These are phyloP conservation scores for Scleropages formosus DNA, from an alignment of 2,797 vertebrate species.

Conservation along the genomic window DNA sequence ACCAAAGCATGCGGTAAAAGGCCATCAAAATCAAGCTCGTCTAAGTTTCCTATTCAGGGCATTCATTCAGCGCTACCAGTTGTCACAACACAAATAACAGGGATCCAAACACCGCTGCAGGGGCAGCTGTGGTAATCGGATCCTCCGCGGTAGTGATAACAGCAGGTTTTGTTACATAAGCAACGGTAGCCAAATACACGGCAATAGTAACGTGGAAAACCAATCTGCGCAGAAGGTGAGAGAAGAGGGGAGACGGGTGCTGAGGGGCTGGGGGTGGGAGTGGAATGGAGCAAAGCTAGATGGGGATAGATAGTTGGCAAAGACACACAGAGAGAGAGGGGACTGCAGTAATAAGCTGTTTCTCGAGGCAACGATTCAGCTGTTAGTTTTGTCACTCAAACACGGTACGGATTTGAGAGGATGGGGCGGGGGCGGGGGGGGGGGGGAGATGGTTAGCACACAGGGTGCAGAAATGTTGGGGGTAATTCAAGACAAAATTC, in stretches of 20 bases:
- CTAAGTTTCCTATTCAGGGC: slow-evolving; percentile 32
- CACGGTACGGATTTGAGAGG: background rate
- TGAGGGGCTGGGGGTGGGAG: slow-evolving; percentile 40
- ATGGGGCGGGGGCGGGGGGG: background rate
- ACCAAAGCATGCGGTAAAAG: background rate
- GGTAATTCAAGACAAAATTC: slow-evolving; percentile 46
- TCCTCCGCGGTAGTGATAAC: slow-evolving; percentile 65
- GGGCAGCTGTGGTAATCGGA: slow-evolving; percentile 56
- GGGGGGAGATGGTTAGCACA: slow-evolving; percentile 19
- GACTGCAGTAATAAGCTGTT: slow-evolving; percentile 42
- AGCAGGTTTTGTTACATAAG: slow-evolving; percentile 70
- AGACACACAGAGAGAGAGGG: slow-evolving; percentile 30
- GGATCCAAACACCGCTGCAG: slow-evolving; percentile 33
- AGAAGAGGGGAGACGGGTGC: slow-evolving; percentile 46
- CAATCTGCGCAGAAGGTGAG: slow-evolving; percentile 55
- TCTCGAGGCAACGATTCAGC: slow-evolving; percentile 46
- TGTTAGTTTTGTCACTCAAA: slow-evolving; percentile 44
- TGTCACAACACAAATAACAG: slow-evolving; percentile 66
- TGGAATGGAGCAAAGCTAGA: slow-evolving; percentile 30
- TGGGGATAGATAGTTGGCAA: slow-evolving; percentile 46
- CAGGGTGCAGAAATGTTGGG: slow-evolving; percentile 10
- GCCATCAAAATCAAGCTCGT: background rate
- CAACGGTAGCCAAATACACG: slow-evolving; percentile 38
- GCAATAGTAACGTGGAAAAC: slow-evolving; percentile 49
- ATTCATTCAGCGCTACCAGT: slow-evolving; percentile 40